Conservation (phyloP, 2,888 invertebrate species). For the Perdita meconis region DNA sequence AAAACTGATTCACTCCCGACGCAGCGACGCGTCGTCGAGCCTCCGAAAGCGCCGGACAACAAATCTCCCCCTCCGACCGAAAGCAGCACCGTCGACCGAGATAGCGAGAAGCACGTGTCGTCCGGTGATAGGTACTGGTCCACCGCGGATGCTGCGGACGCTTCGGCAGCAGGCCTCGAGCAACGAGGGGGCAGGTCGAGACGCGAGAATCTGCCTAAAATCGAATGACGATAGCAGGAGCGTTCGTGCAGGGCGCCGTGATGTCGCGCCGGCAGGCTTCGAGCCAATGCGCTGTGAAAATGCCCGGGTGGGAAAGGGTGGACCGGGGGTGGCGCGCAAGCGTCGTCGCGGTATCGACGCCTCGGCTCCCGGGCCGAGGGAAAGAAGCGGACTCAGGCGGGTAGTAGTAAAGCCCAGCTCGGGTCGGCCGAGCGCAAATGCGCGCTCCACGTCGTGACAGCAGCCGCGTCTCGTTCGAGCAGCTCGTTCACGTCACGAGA, state of each 20-base stretch:
- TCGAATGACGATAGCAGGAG: constrained; percentile 22
- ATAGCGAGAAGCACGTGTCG: constrained; percentile 51
- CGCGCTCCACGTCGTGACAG: constrained; percentile 46
- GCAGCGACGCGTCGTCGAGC: background rate
- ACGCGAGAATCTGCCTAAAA: constrained; percentile 30
- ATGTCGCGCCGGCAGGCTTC: constrained; percentile 68
- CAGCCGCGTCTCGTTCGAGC: constrained; percentile 54
- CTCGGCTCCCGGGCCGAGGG: constrained; percentile 80
- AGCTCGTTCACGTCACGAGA: constrained; percentile 34
- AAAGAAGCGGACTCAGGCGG: constrained; percentile 63
- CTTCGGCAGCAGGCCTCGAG: background rate
- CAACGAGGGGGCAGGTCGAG: background rate
- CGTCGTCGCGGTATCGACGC: constrained; percentile 80
- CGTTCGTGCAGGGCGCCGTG: constrained; percentile 56
- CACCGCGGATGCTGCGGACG: background rate
- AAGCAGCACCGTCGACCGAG: constrained; percentile 45
- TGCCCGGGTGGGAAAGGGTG: constrained; percentile 72
- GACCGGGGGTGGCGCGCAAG: constrained; percentile 81
- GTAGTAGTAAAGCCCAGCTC: constrained; percentile 82
- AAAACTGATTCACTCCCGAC: no score
- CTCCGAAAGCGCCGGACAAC: background rate
- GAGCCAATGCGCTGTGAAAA: constrained; percentile 76
- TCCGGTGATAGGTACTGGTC: no score
- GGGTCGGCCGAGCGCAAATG: constrained; percentile 76
- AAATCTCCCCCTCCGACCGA: constrained; percentile 1